These are phyloP conservation scores for Styela clava DNA, from an alignment of 23 tunicate species.

Conservation along the genomic window DNA sequence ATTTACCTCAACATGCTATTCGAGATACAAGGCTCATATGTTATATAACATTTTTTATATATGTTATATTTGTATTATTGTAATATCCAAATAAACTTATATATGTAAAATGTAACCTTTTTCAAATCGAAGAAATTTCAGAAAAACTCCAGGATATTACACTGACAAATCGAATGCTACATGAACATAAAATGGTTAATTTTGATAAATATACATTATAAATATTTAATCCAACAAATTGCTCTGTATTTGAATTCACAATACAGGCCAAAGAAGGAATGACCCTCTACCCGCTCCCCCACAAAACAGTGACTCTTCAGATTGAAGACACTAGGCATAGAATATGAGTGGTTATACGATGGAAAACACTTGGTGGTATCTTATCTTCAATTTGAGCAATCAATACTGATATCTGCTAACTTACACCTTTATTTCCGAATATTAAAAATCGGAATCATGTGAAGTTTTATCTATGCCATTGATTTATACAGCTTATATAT, in stretches of 20 bases:
- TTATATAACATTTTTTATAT: no score
- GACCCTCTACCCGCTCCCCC: constrained; percentile 64
- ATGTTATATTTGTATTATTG: no score
- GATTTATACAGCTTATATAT: no score
- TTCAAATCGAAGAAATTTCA: no score
- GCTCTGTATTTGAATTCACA: neutral
- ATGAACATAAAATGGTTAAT: neutral
- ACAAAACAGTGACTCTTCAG: constrained; percentile 29
- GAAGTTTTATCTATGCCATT: neutral
- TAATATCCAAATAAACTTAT: neutral
- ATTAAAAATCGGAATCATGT: neutral
- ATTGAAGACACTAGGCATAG: neutral
- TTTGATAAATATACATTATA: neutral
- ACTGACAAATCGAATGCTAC: neutral
- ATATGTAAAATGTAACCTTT: no score
- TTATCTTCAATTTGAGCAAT: no score
- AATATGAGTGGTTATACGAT: neutral
- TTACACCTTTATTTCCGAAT: neutral
- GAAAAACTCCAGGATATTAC: neutral
- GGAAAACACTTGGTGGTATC: neutral
- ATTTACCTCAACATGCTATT: no score
- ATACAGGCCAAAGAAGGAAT: constrained; percentile 34
- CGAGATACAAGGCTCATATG: neutral
- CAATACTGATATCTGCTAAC: neutral
- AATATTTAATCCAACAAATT: neutral